Evolutionary conservation across 2,113 vertebrate genomes (phyloP).

Genomic region (Dicerorhinus sumatrensis): DNA sequence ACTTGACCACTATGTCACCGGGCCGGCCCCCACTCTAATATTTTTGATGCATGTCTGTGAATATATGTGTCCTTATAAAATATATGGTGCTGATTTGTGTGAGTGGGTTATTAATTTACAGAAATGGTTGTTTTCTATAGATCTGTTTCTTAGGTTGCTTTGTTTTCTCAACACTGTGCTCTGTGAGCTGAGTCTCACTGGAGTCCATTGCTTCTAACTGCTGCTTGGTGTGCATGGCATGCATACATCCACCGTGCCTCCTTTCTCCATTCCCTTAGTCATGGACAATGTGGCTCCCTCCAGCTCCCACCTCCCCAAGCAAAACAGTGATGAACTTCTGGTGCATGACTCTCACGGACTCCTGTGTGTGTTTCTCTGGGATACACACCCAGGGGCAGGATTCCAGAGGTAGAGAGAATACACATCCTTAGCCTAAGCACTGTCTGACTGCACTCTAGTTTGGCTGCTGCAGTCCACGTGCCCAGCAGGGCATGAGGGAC

Average conservation of each 20-base stretch:
- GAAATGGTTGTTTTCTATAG: neutral
- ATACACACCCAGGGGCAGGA: neutral
- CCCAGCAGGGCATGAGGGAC: neutral
- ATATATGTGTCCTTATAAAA: neutral
- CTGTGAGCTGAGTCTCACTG: neutral
- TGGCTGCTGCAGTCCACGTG: no score
- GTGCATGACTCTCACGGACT: neutral
- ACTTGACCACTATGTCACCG: no score
- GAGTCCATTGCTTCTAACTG: neutral
- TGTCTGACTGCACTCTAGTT: no score
- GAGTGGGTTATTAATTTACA: neutral
- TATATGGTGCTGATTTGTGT: neutral
- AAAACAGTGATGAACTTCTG: neutral
- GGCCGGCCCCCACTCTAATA: neutral
- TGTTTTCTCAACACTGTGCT: neutral
- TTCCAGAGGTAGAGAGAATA: neutral
- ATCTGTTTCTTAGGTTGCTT: neutral
- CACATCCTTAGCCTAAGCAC: neutral
- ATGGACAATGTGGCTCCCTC: neutral
- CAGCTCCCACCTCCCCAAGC: neutral
- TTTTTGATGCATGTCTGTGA: neutral
- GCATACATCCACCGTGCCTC: accelerated
- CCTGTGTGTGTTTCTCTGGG: neutral
- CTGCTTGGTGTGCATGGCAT: no score
- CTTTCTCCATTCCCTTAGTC: neutral